These are phyloP conservation scores for Drosophila cyrtoloma DNA, from an alignment of 2,888 invertebrate species.

Conservation along the genomic window DNA sequence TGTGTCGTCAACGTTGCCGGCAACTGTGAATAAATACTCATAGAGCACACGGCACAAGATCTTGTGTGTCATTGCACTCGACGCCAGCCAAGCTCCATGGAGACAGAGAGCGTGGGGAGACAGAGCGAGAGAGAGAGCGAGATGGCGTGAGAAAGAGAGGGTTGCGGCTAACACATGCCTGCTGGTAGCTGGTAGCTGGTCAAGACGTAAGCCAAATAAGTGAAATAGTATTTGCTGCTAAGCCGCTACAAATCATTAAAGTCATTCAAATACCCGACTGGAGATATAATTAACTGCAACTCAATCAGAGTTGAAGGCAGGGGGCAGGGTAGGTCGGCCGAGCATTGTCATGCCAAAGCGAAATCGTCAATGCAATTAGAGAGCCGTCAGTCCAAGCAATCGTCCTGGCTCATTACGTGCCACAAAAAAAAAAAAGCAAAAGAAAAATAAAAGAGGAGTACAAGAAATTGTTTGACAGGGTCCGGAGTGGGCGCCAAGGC, in stretches of 20 bases:
- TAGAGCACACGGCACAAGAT: slow-evolving; percentile 73
- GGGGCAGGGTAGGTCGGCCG: not conserved
- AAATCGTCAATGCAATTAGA: slow-evolving; percentile 80
- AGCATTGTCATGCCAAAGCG: slow-evolving; percentile 54
- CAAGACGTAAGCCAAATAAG: slow-evolving; percentile 50
- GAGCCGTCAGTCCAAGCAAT: slow-evolving; percentile 39
- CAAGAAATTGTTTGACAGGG: slow-evolving; percentile 44
- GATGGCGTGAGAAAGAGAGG: not conserved
- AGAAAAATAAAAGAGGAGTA: not conserved
- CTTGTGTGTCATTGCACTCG: slow-evolving; percentile 81
- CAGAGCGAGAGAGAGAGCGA: too few species aligned
- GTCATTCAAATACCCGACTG: slow-evolving; percentile 73
- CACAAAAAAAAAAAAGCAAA: slow-evolving; percentile 37
- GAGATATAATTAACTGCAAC: slow-evolving; percentile 75
- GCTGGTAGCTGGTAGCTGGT: slow-evolving; percentile 36
- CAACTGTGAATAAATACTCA: slow-evolving; percentile 82
- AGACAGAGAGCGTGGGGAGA: not conserved
- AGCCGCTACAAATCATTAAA: slow-evolving; percentile 77
- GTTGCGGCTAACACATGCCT: slow-evolving; percentile 17
- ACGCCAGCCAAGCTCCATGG: slow-evolving; percentile 21
- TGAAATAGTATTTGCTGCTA: slow-evolving; percentile 53
- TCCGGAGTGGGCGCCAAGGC: slow-evolving; percentile 78
- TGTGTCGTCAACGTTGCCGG: slow-evolving; percentile 66
- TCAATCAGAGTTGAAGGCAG: slow-evolving; percentile 57
- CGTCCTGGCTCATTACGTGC: slow-evolving; percentile 78